Evolutionary conservation across 2,113 vertebrate species (phyloP).

Genomic region (Cepphus grylle): DNA sequence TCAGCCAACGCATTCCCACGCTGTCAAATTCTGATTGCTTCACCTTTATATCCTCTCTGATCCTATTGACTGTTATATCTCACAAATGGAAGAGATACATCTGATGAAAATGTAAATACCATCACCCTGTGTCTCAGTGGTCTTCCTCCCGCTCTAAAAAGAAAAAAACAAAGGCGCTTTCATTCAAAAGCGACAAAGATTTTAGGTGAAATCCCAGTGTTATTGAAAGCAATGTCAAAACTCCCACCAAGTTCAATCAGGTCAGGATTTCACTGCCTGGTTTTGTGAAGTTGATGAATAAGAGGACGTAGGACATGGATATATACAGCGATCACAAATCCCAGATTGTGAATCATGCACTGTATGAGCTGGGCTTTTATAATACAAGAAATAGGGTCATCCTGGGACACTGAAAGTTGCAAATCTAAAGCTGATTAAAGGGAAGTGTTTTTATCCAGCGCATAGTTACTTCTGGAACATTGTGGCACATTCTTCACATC

Average conservation of each 20-base stretch:
- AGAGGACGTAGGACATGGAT: neutral
- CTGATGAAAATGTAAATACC: neutral
- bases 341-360: neutral
- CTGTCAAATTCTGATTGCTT: neutral
- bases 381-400: neutral
- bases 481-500: neutral
- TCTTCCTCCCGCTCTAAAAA: neutral
- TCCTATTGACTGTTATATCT: neutral
- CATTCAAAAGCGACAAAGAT: neutral
- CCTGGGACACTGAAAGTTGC: neutral
- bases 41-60: neutral
- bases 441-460: accelerated
- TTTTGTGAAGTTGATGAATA: conserved; percentile 21
- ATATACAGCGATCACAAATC: neutral
- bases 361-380: neutral
- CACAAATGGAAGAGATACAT: neutral
- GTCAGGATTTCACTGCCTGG: neutral
- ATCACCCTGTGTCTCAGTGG: accelerated
- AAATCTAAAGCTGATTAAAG: neutral
- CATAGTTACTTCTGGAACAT: neutral
- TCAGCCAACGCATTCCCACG: neutral
- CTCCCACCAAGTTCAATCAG: neutral
- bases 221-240: neutral
- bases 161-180: neutral
- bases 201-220: neutral